These are phyloP conservation scores for Hypsibius dujardini DNA, from an alignment of 1,140 invertebrate species.

Conservation along the genomic window DNA sequence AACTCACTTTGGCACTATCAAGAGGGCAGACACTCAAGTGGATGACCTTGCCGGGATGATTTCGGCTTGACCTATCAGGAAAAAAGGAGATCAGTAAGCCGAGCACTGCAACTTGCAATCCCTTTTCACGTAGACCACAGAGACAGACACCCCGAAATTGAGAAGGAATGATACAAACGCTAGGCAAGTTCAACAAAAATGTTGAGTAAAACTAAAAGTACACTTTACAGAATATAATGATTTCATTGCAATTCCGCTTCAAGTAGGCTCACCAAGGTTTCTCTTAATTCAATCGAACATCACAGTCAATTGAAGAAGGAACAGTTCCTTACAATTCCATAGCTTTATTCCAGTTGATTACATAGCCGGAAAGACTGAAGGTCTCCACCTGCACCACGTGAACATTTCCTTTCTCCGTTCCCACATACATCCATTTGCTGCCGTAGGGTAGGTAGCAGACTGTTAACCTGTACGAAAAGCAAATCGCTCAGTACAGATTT, in stretches of 20 bases:
- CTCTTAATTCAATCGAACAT: neutral
- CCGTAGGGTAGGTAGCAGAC: constrained; percentile 79
- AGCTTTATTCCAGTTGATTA: constrained; percentile 99
- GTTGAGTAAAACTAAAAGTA: too few relatives aligned
- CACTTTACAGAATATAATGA: too few relatives aligned
- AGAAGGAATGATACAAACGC: too few relatives aligned
- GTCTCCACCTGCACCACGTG: constrained; percentile 90
- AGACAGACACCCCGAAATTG: too few relatives aligned
- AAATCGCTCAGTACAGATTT: too few relatives aligned
- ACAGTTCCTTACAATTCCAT: constrained; percentile 83
- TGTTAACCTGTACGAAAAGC: constrained; percentile 58
- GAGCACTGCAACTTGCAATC: too few relatives aligned
- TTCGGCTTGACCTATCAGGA: constrained; percentile 37
- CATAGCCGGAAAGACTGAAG: constrained; percentile 85
- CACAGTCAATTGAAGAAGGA: constrained; percentile 17
- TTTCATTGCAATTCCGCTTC: neutral
- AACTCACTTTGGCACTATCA: constrained; percentile 34
- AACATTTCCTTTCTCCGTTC: constrained; percentile 91
- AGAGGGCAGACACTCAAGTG: constrained; percentile 37
- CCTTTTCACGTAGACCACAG: too few relatives aligned
- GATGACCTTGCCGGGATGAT: constrained; percentile 38
- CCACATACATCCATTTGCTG: constrained; percentile 95
- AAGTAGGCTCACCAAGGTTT: neutral
- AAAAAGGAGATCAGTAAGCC: too few relatives aligned
- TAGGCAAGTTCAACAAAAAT: too few relatives aligned